Evolutionary conservation across 2,113 vertebrate genomes (phyloP).

Genomic region (Genyomyrus donnyi): DNA sequence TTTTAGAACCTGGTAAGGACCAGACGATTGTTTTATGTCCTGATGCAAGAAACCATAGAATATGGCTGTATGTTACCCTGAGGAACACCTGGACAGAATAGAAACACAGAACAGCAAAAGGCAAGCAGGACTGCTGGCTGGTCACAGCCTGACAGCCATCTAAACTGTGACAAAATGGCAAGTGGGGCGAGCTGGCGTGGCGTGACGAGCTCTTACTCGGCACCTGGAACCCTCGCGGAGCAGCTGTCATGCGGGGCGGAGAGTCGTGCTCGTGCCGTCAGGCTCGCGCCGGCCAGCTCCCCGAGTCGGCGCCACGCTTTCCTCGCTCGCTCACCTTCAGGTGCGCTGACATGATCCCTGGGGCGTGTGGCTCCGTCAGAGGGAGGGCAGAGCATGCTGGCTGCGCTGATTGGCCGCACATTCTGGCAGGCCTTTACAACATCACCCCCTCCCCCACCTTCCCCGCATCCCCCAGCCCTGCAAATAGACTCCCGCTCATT

Average conservation of each 20-base stretch:
- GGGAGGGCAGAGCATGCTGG: neutral
- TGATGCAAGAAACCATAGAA: neutral
- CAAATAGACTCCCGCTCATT: neutral
- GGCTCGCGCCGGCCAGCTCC: neutral
- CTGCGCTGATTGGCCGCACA: neutral
- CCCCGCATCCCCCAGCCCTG: neutral
- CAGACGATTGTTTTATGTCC: neutral
- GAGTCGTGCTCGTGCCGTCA: neutral
- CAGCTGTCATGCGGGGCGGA: neutral
- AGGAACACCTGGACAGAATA: neutral
- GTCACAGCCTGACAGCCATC: neutral
- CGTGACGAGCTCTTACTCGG: neutral
- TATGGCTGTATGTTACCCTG: neutral
- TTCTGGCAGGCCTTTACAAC: neutral
- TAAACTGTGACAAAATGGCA: neutral
- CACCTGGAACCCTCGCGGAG: neutral
- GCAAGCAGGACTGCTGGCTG: neutral
- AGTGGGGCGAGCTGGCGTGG: neutral
- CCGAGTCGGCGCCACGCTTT: neutral
- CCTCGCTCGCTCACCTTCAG: neutral
- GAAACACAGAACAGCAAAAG: neutral
- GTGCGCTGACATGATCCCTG: neutral
- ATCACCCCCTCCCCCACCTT: neutral
- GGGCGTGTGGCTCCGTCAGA: neutral
- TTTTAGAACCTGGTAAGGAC: neutral